Percentiles rank a stretch among this genome's conserved stretches.
phyloP scores from a whole-genome alignment of 2,113 vertebrate genomes.

The Pipa parva region DNA sequence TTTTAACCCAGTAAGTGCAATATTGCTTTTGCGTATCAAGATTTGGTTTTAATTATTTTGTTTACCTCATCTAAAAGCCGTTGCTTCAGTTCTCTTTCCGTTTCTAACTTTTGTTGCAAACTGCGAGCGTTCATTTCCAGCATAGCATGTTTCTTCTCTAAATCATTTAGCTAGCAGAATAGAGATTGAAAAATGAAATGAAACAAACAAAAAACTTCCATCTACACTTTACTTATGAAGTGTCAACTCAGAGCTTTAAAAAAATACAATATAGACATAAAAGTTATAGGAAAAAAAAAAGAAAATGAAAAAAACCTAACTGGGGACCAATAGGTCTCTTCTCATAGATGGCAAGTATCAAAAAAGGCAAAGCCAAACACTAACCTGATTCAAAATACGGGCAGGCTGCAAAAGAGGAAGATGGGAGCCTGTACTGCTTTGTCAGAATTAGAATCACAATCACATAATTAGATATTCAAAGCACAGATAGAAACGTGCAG shows the following conservation, averaged over 20 bases:
- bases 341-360: background rate
- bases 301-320: background rate
- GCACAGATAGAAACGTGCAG: background rate
- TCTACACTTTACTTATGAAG: too few relatives aligned
- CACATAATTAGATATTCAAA: background rate
- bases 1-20: too few relatives aligned
- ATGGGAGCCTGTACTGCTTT: background rate
- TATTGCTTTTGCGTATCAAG: too few relatives aligned
- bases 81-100: conserved; percentile 92
- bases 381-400: background rate
- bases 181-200: background rate
- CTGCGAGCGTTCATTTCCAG: conserved; percentile 95
- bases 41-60: background rate
- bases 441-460: background rate
- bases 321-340: background rate
- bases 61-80: conserved; percentile 91
- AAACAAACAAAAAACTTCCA: background rate
- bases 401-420: background rate
- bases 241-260: too few relatives aligned
- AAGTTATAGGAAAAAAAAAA: background rate
- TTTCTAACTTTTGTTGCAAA: conserved; percentile 94
- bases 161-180: conserved; percentile 76
- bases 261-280: background rate
- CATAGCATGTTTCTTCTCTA: conserved; percentile 98
- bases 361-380: background rate